These are phyloP conservation scores for Sialia sialis DNA, from an alignment of 2,113 vertebrate genomes.

Conservation along the genomic window DNA sequence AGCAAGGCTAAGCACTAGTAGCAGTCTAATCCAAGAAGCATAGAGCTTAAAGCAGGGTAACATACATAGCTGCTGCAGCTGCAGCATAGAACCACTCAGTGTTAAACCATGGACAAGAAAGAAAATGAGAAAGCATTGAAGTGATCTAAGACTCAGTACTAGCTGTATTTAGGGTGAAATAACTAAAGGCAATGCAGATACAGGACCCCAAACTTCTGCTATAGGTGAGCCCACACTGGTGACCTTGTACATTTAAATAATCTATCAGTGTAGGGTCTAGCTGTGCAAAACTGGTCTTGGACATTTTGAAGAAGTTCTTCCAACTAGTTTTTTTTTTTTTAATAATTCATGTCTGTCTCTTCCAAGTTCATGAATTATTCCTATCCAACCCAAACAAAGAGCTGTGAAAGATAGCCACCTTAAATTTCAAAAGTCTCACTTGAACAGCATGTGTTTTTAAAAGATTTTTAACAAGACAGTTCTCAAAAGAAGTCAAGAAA, in stretches of 20 bases:
- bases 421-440: neutral
- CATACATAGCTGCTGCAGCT: accelerated
- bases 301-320: neutral
- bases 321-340: neutral
- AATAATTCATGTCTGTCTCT: neutral
- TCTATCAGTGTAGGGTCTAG: neutral
- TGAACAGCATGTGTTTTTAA: neutral
- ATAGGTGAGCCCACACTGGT: neutral
- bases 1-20: neutral
- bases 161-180: neutral
- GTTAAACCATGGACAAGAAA: neutral
- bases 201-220: neutral
- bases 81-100: neutral
- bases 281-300: neutral
- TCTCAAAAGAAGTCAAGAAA: neutral
- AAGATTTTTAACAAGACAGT: neutral
- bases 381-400: neutral
- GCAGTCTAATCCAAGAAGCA: neutral
- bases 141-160: neutral
- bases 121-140: neutral
- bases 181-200: neutral
- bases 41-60: neutral
- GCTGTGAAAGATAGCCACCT: neutral
- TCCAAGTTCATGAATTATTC: neutral
- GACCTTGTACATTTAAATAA: neutral